These are phyloP conservation scores for Liposcelis brunnea DNA, from an alignment of 2,888 invertebrate genomes.

Conservation along the genomic window DNA sequence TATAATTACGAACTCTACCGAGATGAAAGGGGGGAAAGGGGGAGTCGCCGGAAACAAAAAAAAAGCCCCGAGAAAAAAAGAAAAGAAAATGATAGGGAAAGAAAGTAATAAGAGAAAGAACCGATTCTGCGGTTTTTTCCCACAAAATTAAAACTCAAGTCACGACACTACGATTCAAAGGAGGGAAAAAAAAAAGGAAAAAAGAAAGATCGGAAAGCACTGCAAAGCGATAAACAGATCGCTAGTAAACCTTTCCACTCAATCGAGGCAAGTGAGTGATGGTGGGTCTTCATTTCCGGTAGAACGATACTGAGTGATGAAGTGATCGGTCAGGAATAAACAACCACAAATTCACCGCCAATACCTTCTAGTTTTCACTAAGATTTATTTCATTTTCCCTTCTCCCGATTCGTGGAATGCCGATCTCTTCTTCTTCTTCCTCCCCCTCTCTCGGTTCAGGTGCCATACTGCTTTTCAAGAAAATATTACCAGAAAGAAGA, in stretches of 20 bases:
- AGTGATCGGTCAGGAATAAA: too few relatives aligned
- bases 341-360: not conserved
- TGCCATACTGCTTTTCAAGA: not conserved
- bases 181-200: conserved; percentile 12
- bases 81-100: conserved; percentile 8
- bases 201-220: not conserved
- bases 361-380: not conserved
- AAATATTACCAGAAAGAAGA: too few relatives aligned
- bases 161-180: not conserved
- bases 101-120: conserved; percentile 10
- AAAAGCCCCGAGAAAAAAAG: conserved; percentile 3
- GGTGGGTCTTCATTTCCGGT: too few relatives aligned
- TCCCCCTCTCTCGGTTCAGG: conserved; percentile 4
- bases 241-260: too few relatives aligned
- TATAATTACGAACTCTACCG: too few relatives aligned
- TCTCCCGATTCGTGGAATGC: conserved; percentile 5
- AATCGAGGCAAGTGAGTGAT: too few relatives aligned
- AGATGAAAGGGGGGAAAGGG: too few relatives aligned
- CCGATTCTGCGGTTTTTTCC: not conserved
- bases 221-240: too few relatives aligned
- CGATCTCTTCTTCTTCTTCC: not conserved
- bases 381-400: not conserved
- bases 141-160: too few relatives aligned
- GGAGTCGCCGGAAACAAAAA: too few relatives aligned
- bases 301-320: too few relatives aligned